These are phyloP conservation scores for Musca vetustissima DNA, from an alignment of 1,140 invertebrate species.

Conservation along the genomic window DNA sequence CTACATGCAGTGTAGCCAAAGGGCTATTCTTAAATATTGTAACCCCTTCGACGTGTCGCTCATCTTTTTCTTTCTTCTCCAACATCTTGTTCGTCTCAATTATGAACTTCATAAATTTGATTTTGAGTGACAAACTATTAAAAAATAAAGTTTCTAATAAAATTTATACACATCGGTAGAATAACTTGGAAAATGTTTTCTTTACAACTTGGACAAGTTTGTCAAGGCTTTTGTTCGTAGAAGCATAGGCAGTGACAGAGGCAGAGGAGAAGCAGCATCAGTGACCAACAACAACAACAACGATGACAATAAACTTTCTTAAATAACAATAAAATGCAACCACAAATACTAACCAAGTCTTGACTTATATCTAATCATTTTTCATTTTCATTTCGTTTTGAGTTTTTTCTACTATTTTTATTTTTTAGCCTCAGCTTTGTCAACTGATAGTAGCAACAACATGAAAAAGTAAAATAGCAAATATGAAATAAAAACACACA, in stretches of 20 bases:
- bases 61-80: too few species aligned
- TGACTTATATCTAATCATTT: constrained; percentile 7
- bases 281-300: constrained; percentile 1
- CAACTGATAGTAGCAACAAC: neutral
- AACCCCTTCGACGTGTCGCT: too few species aligned
- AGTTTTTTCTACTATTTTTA: neutral
- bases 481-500: too few species aligned
- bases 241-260: too few species aligned
- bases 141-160: constrained; percentile 19
- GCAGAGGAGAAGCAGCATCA: neutral
- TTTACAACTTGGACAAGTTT: too few species aligned
- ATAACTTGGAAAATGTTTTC: too few species aligned
- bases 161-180: constrained; percentile 13
- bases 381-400: constrained; percentile 1
- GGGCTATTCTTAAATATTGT: too few species aligned
- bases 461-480: neutral
- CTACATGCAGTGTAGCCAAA: too few species aligned
- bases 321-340: constrained; percentile 12
- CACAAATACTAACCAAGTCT: constrained; percentile 6
- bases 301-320: neutral
- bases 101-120: too few species aligned
- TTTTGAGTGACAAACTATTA: constrained; percentile 5
- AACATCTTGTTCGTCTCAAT: too few species aligned
- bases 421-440: too few species aligned
- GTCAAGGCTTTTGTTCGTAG: too few species aligned